phyloP scores from a whole-genome alignment of 2,888 invertebrate genomes.

The Tachina lurida region DNA sequence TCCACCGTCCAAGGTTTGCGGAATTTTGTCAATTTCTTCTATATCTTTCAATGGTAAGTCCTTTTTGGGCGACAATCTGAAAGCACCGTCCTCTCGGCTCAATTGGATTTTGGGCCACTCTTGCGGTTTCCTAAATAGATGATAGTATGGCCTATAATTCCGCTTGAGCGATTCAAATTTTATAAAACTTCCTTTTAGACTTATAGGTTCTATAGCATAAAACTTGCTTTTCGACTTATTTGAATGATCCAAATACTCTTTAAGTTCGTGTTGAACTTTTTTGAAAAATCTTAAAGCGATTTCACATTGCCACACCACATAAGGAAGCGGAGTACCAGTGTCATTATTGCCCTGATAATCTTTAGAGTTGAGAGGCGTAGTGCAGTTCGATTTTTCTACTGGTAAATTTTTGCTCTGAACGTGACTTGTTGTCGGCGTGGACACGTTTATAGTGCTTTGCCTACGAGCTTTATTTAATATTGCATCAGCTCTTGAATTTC shows the following conservation, averaged over 20 bases:
- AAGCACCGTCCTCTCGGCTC: conserved; percentile 80
- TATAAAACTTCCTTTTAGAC: conserved; percentile 87
- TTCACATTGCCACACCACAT: conserved; percentile 84
- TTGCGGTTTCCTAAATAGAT: conserved; percentile 79
- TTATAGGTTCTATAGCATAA: conserved; percentile 83
- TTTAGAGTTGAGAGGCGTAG: conserved; percentile 54
- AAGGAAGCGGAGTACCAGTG: conserved; percentile 78
- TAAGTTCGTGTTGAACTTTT: conserved; percentile 84
- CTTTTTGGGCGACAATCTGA: conserved; percentile 77
- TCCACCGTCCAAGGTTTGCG: conserved; percentile 61
- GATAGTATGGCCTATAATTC: conserved; percentile 81
- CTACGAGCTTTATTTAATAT: conserved; percentile 89
- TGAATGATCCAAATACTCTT: conserved; percentile 75
- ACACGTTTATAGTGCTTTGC: conserved; percentile 71
- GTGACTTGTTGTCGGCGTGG: conserved; percentile 57
- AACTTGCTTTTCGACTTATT: conserved; percentile 61
- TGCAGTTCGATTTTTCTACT: conserved; percentile 38
- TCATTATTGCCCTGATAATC: conserved; percentile 52
- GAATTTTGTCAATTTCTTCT: conserved; percentile 31
- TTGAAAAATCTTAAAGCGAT: conserved; percentile 87
- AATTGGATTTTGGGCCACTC: conserved; percentile 82
- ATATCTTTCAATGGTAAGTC: conserved; percentile 58
- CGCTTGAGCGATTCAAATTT: conserved; percentile 86
- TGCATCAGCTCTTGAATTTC: conserved; percentile 88
- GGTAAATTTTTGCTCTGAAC: conserved; percentile 37